Evolutionary conservation across 2,113 vertebrate species (phyloP).

Genomic region (Microcebus tavaratra): DNA sequence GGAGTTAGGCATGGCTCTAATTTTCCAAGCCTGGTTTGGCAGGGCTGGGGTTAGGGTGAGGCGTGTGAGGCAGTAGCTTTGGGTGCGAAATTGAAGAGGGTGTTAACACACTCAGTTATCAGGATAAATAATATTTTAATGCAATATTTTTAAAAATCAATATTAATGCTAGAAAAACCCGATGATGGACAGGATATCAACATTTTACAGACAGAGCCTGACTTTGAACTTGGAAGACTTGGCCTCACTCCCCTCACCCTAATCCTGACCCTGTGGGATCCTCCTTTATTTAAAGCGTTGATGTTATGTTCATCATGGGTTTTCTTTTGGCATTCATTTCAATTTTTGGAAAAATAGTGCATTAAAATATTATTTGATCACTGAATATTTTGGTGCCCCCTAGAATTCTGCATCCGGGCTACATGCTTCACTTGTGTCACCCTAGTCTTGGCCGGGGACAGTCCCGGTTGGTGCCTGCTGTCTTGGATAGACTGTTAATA

Average conservation of each 20-base stretch:
- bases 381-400: neutral
- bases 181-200: too few relatives aligned
- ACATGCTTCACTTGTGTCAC: fast-evolving
- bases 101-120: neutral
- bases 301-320: neutral
- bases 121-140: neutral
- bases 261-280: too few relatives aligned
- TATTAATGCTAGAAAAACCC: neutral
- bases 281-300: neutral
- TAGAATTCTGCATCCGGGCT: neutral
- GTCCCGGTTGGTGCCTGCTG: neutral
- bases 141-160: neutral
- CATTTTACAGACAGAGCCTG: neutral
- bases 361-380: neutral
- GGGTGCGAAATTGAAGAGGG: neutral
- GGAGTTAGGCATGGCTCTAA: fast-evolving
- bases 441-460: neutral
- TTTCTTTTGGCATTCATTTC: neutral
- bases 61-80: neutral
- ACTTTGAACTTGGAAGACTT: fast-evolving
- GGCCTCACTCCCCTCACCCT: neutral
- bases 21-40: neutral
- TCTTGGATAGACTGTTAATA: neutral
- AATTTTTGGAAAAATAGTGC: neutral
- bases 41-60: neutral